Base-by-base conservation (phyloP, 1,140 invertebrate genomes). In the Dendroctonus valens region DNA sequence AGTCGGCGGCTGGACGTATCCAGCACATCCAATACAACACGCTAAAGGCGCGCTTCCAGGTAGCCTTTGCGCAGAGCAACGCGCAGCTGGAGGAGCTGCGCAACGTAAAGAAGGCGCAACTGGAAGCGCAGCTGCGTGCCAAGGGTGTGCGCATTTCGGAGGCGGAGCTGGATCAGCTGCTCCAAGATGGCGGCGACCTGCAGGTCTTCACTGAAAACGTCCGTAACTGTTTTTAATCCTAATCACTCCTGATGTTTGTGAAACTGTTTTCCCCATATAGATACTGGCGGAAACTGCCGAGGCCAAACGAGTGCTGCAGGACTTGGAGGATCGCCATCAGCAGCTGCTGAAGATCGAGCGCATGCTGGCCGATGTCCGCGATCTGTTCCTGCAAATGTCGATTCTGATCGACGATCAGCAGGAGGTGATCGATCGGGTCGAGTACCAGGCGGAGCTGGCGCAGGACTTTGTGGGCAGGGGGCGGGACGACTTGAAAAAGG, bases 281-380 rank as follows among this genome's bases (percentile, higher is more conserved):
- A 89, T 93, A 79, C 85, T 91, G 71, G 86, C 87, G 73, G 90
- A 95, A 73, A 93, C 91, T 41, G 86, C 86, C 73, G 83, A 88
- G 80, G 91, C 91, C n/a, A 87, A 86, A 77, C 86, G 88, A 76
- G 87, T 88, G 68, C 80, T 96, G 72, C 87, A 88, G 60, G 92
- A 94, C 69, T 89, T 93, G 70, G 86, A 94, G 83, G 89, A 85
- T 65, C 83, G 92, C 60, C 92, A 94, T 75, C 84, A 87, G 65
- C 91, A 94, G 80, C 86, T 96, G 69, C 79, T 91, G 64, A 91
- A 92, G 79, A 82, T 94, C 59, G 93, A 96, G 83, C 89, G 85
- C 70, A 87, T 89, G 70, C 86, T 96, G 68, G 79, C 79, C 69
- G 91, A 94, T 79, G 81, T 96, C 49, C 86, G 87, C 76, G 91